Base-by-base conservation (phyloP, 2,888 invertebrate genomes). In the Phragmatobia fuliginosa region DNA sequence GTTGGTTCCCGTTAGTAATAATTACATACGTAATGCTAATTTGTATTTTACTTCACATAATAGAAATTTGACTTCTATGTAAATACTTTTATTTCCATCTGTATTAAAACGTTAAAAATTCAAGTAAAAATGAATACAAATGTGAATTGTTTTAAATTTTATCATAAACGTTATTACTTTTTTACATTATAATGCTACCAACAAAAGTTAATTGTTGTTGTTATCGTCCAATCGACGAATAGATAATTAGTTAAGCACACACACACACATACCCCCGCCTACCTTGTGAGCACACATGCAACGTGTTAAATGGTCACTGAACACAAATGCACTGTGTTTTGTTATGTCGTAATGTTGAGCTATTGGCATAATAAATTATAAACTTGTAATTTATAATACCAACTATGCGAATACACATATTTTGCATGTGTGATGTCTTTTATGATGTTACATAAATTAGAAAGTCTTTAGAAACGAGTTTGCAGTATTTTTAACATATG, bases 181-280 rank as follows among this genome's bases (percentile, higher is more conserved):
- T 81, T 76, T 76, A 76, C 76, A 73, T 78, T 84, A 83, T 76
- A 75, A 78, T 76, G 73, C 75, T 71, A 75, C 81, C 75, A 82
- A 85, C 85, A 84, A 83, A 86, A 87, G 86, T 87, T 85, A 87
- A 86, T 87, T 85, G 84, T 84, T 75, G 81, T 76, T 80, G 75
- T 86, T 85, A 87, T 87, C 86, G 83, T 80, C 67, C 74, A 83
- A 87, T 87, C 87, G 80, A 76, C 73, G 84, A 83, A 83, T 84
- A 80, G 80, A 75, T 87, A 87, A 87, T 87, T 87, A 87, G 85
- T 74, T 70, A 66, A 73, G 77, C 80, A 82, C 81, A 82, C 78
- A 74, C 59, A 60, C 61, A 56, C 68, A 64, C 38, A 28, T 31
- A 14, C 18, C 31, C 18, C 31, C 28, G 59, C 64, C 28, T 70